Percentiles rank a stretch among this genome's conserved stretches.
phyloP scores from a whole-genome alignment of 2,113 vertebrate species.

The Xiphophorus couchianus region DNA sequence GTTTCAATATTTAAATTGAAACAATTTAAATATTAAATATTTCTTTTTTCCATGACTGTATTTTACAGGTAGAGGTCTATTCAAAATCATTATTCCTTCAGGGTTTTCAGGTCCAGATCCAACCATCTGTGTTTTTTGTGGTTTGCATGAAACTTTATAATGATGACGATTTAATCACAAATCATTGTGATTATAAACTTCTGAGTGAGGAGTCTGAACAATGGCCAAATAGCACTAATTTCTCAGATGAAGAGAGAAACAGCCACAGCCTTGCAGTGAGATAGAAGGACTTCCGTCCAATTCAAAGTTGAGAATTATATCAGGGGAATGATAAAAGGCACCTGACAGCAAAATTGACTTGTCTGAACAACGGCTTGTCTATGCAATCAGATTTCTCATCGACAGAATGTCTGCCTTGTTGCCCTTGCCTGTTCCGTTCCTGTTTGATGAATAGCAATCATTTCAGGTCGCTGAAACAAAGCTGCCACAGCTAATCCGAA shows the following conservation, averaged over 20 bases:
- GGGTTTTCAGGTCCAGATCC: neutral
- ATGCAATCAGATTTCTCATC: slow-evolving; percentile 23
- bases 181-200: neutral
- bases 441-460: slow-evolving; percentile 35
- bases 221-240: neutral
- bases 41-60: neutral
- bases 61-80: slow-evolving; percentile 41
- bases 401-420: slow-evolving; percentile 22
- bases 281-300: slow-evolving; percentile 21
- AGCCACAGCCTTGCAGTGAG: neutral
- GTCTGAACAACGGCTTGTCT: slow-evolving; percentile 7
- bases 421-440: slow-evolving; percentile 12
- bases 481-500: slow-evolving; percentile 41
- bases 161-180: slow-evolving; percentile 12
- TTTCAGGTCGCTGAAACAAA: slow-evolving; percentile 25
- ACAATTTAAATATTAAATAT: too few relatives aligned
- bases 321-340: slow-evolving; percentile 18
- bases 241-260: slow-evolving; percentile 4
- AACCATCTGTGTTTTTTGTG: slow-evolving; percentile 14
- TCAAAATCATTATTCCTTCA: slow-evolving; percentile 29
- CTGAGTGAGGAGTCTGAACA: slow-evolving; percentile 3
- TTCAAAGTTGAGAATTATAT: slow-evolving; percentile 25
- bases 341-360: slow-evolving; percentile 12
- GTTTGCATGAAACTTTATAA: neutral
- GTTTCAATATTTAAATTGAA: neutral